Conservation (phyloP, 2,888 invertebrate genomes). For the Aspidiotus rigidus region DNA sequence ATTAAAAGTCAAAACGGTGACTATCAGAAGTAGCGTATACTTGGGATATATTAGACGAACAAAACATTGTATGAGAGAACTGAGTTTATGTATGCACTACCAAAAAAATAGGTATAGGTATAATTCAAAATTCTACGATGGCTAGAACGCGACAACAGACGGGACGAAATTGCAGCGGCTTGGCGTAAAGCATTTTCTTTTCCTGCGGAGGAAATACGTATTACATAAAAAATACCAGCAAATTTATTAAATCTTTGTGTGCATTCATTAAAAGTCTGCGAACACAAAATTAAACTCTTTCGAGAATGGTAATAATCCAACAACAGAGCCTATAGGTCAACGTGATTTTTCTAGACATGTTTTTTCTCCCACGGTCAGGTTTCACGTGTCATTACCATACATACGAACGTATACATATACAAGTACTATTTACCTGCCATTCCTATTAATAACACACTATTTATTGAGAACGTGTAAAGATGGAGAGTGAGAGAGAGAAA, state of each 20-base stretch:
- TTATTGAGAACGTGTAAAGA: background rate
- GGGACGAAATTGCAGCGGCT: too few relatives aligned
- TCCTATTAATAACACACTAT: conserved; percentile 28
- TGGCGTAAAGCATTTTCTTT: too few relatives aligned
- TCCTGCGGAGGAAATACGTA: background rate
- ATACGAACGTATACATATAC: too few relatives aligned
- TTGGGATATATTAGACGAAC: background rate
- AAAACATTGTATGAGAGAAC: too few relatives aligned
- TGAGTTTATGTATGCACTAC: too few relatives aligned
- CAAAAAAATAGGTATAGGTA: too few relatives aligned
- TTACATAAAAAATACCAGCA: background rate
- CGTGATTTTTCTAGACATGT: conserved; percentile 28
- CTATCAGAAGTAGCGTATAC: background rate
- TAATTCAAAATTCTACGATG: too few relatives aligned
- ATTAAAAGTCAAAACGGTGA: background rate
- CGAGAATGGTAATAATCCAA: conserved; percentile 11
- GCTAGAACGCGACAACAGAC: background rate
- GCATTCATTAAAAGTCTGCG: background rate
- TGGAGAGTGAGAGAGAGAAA: background rate
- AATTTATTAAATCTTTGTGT: background rate
- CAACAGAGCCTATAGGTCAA: conserved; percentile 31
- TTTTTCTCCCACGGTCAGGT: conserved; percentile 32
- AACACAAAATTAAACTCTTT: conserved; percentile 18
- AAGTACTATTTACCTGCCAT: conserved; percentile 27
- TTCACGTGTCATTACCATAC: conserved; percentile 31